Conservation (phyloP, 1,140 invertebrate species). For the Acromyrmex heyeri region DNA sequence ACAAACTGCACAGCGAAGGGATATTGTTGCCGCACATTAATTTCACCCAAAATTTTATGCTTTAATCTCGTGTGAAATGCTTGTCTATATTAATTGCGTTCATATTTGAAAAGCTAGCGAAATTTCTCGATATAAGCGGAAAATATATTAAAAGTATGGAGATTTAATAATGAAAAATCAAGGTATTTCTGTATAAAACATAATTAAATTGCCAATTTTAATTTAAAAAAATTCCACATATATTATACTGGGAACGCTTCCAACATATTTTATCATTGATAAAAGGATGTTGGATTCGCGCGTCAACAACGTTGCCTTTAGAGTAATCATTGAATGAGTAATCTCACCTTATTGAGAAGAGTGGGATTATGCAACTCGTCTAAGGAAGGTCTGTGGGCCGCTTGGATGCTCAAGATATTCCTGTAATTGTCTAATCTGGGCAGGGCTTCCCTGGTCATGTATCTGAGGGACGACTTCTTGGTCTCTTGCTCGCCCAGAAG, state of each 20-base stretch:
- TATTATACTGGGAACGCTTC: too few relatives aligned
- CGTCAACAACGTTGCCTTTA: background rate
- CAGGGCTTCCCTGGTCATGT: conserved; percentile 96
- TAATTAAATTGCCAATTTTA: too few relatives aligned
- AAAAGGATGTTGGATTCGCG: background rate
- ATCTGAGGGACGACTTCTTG: conserved; percentile 87
- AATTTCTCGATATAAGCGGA: too few relatives aligned
- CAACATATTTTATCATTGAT: background rate
- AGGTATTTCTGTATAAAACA: too few relatives aligned
- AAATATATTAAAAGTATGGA: too few relatives aligned
- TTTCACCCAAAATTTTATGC: background rate
- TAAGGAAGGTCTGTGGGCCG: conserved; percentile 95
- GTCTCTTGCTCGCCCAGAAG: conserved; percentile 85
- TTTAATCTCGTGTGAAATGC: too few relatives aligned
- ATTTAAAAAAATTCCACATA: background rate
- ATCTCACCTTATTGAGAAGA: conserved; percentile 92
- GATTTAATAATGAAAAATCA: too few relatives aligned
- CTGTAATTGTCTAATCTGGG: conserved; percentile 97
- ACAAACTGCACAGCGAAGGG: background rate
- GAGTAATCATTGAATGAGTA: conserved; percentile 15
- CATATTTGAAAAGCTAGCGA: too few relatives aligned
- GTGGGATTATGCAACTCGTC: conserved; percentile 97
- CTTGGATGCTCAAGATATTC: conserved; percentile 96
- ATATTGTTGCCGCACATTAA: background rate
- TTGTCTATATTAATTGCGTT: too few relatives aligned